These are phyloP conservation scores for Antedon bifida DNA, from an alignment of 35 echinoderm and acorn worm species.

Conservation along the genomic window DNA sequence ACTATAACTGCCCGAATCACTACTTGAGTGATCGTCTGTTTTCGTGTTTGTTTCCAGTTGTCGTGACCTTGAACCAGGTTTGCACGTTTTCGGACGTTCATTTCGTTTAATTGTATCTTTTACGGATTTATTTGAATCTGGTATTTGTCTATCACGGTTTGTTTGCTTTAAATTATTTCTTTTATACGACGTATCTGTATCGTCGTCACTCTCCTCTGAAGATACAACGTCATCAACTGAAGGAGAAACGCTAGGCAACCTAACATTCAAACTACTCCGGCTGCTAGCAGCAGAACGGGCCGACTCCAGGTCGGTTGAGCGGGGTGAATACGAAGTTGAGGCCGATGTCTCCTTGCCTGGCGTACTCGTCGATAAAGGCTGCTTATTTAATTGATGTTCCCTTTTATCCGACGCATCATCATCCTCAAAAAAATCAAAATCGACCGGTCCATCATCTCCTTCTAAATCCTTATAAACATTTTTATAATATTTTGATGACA, in stretches of 20 bases:
- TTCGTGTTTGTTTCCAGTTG: neutral
- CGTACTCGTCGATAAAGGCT: neutral
- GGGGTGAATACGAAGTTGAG: neutral
- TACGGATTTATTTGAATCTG: neutral
- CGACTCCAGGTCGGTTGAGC: neutral
- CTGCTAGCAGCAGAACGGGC: neutral
- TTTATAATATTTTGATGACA: neutral
- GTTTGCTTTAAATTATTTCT: neutral
- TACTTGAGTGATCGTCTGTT: neutral
- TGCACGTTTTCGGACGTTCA: conserved; percentile 1
- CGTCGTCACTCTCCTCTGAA: neutral
- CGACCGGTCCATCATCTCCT: conserved; percentile 45
- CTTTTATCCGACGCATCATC: neutral
- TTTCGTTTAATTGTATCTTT: too few species aligned
- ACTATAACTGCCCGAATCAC: neutral
- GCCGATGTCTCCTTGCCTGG: neutral
- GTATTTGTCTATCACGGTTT: neutral
- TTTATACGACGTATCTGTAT: too few species aligned
- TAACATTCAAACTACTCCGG: neutral
- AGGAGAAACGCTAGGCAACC: neutral
- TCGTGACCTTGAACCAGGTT: neutral
- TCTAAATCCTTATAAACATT: conserved; percentile 11
- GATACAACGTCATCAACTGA: neutral
- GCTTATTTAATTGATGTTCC: neutral
- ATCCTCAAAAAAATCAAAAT: conserved; percentile 79